Conservation (phyloP, 2,888 invertebrate species). For the Dinocampus coccinellae region DNA sequence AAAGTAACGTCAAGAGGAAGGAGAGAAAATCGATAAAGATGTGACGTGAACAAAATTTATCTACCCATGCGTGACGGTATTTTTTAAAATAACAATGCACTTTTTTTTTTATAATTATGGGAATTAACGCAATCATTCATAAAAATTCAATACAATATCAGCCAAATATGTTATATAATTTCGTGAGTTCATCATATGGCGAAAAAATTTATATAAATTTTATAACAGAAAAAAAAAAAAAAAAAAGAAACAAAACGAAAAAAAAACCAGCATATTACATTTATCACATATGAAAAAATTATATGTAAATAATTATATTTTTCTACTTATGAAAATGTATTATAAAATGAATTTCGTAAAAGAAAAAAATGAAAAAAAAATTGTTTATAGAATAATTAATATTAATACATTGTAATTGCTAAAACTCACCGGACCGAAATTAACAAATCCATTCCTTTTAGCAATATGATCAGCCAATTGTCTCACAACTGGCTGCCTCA, state of each 20-base stretch:
- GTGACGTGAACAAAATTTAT: neutral
- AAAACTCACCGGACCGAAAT: conserved; percentile 90
- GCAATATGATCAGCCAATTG: conserved; percentile 87
- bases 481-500: conserved; percentile 83
- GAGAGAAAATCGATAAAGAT: neutral
- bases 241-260: no score
- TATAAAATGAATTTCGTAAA: no score
- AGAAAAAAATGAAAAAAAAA: neutral
- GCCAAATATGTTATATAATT: neutral
- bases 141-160: neutral
- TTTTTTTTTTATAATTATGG: neutral
- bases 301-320: no score
- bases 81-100: neutral
- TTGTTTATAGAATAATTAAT: no score
- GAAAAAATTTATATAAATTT: neutral
- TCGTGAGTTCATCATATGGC: neutral
- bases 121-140: neutral
- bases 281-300: no score
- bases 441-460: conserved; percentile 91
- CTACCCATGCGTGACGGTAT: neutral
- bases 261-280: no score
- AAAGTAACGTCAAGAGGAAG: neutral
- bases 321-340: no score
- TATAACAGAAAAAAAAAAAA: no score
- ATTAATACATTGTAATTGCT: neutral